Evolutionary conservation across 30 jellyfish, hydroid and myxozoan species (phyloP), one percentile per base, ranked within the genome.

Genomic region (Pseudorhiza aurosa): DNA sequence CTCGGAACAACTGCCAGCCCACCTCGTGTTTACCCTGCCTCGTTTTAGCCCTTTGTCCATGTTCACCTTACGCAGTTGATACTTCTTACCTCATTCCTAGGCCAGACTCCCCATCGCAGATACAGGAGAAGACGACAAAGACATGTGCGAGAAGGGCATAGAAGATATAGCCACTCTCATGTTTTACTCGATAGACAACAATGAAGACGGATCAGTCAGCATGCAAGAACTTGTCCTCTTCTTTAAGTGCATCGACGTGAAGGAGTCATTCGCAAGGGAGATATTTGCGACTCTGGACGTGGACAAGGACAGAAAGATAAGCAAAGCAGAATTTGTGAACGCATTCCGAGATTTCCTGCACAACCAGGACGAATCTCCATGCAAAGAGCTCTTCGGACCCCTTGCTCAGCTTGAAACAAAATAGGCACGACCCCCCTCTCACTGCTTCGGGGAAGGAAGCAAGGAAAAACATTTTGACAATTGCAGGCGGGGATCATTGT

Each of bases 371-470:
- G 91, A 80, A 1, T 80, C 91, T 1, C 77, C 91, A 8, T 64
- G 83, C 77, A 80, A 80, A 28, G 91, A 80, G 39, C 91, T 80
- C 46, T 80, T 80, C 39, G 91, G 91, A 17, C 91, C 91, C 2
- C 65, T 80, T 9, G 53, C 46, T 21, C 62, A 40, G 74, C 15
- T 60, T 33, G 70, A 77, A 17, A 33, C 36, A 7, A 7, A n/a
- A n/a, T n/a, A n/a, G n/a, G n/a, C n/a, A 17, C 30, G 24, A 32
- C 29, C 33, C 32, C 29, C 71, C 8, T 57, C 24, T 17, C 56
- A 17, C 17, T 42, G n/a, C n/a, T n/a, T n/a, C n/a, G n/a, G n/a
- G n/a, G n/a, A n/a, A n/a, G n/a, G n/a, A n/a, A n/a, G n/a, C n/a
- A n/a, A n/a, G n/a, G n/a, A n/a, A n/a, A n/a, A n/a, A n/a, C n/a